Evolutionary conservation across 2,888 invertebrate species (phyloP).

Genomic region (Heterodera filipjevi): DNA sequence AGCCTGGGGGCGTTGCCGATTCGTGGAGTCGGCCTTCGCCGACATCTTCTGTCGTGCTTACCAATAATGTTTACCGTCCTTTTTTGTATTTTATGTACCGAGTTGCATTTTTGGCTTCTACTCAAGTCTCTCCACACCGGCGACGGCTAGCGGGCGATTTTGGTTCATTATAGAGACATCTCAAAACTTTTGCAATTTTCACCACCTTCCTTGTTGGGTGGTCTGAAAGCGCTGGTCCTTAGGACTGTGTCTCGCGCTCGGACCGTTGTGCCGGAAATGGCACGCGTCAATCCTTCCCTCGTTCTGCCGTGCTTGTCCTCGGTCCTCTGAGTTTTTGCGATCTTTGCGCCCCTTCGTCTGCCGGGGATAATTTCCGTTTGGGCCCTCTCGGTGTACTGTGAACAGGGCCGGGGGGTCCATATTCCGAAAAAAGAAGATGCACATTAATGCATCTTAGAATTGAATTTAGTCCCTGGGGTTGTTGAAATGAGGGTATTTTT

Average conservation of each 20-base stretch:
- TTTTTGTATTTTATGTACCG: neutral
- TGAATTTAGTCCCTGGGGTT: neutral
- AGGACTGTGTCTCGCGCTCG: neutral
- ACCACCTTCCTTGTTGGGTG: neutral
- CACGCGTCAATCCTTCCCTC: neutral
- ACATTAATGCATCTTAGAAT: neutral
- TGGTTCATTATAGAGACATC: conserved; percentile 1
- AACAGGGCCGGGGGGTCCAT: neutral
- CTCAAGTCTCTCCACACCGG: conserved; percentile 9
- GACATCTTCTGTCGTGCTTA: too few species aligned
- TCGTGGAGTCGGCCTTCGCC: too few species aligned
- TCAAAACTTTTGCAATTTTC: neutral
- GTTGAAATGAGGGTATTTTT: neutral
- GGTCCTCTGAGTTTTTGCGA: neutral
- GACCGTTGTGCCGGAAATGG: neutral
- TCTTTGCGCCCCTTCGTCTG: neutral
- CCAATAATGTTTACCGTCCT: neutral
- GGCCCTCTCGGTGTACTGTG: neutral
- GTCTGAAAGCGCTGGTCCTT: neutral
- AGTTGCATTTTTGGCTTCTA: neutral
- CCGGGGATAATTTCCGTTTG: neutral
- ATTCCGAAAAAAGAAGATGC: neutral
- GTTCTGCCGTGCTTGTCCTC: neutral
- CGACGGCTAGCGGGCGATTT: conserved; percentile 16
- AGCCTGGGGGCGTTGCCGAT: neutral